phyloP scores from a whole-genome alignment of 2,888 invertebrate species.

The Neelides folsomi region DNA sequence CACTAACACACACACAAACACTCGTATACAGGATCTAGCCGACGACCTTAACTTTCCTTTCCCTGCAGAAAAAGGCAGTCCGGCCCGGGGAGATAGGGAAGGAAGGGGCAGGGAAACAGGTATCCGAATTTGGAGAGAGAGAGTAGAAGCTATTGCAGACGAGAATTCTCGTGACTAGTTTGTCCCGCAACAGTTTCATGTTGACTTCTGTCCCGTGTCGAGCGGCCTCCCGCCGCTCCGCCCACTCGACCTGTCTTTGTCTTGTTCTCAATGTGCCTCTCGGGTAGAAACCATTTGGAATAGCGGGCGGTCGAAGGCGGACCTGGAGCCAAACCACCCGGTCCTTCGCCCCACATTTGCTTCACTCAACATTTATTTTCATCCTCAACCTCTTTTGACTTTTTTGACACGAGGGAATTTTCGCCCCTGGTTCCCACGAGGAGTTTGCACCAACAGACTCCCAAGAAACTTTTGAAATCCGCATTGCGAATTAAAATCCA shows the following conservation, averaged over 20 bases:
- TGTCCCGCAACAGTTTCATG: too few relatives aligned
- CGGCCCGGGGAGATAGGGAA: conserved; percentile 34
- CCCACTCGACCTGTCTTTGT: background rate
- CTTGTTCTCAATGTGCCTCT: too few relatives aligned
- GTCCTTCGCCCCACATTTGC: background rate
- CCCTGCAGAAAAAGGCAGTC: conserved; percentile 34
- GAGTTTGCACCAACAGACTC: conserved; percentile 18
- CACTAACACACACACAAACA: too few relatives aligned
- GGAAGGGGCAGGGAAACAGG: too few relatives aligned
- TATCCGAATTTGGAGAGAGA: background rate
- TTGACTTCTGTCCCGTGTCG: conserved; percentile 3
- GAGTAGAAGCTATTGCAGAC: too few relatives aligned
- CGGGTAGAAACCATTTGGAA: too few relatives aligned
- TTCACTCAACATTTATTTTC: too few relatives aligned
- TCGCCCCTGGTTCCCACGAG: too few relatives aligned
- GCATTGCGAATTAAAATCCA: conserved; percentile 12
- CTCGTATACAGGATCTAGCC: too few relatives aligned
- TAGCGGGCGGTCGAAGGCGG: too few relatives aligned
- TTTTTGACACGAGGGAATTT: background rate
- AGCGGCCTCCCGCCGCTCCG: background rate
- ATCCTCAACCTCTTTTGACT: background rate
- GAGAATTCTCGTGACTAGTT: too few relatives aligned
- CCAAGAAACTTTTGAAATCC: conserved; percentile 30
- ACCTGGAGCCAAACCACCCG: background rate
- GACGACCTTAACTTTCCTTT: conserved; percentile 8